Evolutionary conservation across 2,113 vertebrate species (phyloP), one percentile per base, ranked within the genome.

Genomic region (Zosterops borbonicus): DNA sequence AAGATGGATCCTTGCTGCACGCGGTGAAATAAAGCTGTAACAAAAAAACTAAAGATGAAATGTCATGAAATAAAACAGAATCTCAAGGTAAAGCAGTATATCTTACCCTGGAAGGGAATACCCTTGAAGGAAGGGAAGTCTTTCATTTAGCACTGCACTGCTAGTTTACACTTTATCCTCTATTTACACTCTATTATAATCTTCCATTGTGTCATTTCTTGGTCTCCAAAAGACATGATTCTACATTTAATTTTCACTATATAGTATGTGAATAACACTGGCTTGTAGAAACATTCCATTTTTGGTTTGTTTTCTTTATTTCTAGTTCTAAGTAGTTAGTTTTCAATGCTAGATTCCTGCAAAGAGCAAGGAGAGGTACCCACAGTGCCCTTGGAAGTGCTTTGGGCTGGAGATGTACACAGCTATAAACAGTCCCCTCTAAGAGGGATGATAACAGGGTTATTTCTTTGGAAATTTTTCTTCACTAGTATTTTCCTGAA

Each of bases 191-290:
- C 44, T 5, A 6, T 42, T 56, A 31, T 28, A 39, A 18, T 89
- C 20, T 46, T 76, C 25, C 24, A 19, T 28, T 27, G 4, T 64
- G 77, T 39, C 44, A 49, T 41, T 75, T 83, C 64, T 89, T 60
- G 13, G 35, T 84, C 67, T 85, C 65, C 78, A 85, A 63, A 95
- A 87, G 9, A 64, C 15, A 16, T 18, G 27, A 85, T 83, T 95
- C 80, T 73, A 83, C 37, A 58, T 58, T 79, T 90, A 41, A 71
- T 91, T 91, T 79, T 82, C 70, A 65, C 33, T 14, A 21, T 8
- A 64, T 41, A 41, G 20, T 5, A 58, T 27, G 58, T 8, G 31
- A 91, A 31, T 37, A 71, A 25, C 25, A 42, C 5, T 29, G 31
- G 24, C 55, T 46, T 7, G 5, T 53, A 24, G 27, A 87, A 78